These are phyloP conservation scores for Brachypalpus laphriformis DNA, from an alignment of 2,888 invertebrate species.

Conservation along the genomic window DNA sequence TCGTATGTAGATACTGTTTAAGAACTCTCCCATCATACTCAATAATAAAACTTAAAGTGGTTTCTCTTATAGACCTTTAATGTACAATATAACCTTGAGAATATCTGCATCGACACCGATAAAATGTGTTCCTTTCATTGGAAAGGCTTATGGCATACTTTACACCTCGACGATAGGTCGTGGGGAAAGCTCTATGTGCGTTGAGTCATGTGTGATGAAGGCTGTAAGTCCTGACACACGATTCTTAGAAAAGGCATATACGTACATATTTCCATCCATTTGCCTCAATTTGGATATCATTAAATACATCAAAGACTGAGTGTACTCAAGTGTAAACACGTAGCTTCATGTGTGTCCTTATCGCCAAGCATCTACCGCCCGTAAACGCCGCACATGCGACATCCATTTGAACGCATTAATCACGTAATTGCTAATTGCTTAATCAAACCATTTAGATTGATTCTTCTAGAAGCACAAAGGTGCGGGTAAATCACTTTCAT, in stretches of 20 bases:
- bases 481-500: neutral
- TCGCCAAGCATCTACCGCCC: neutral
- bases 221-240: neutral
- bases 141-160: too few species aligned
- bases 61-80: too few species aligned
- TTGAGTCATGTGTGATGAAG: neutral
- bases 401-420: constrained; percentile 18
- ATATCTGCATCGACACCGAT: too few species aligned
- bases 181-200: too few species aligned
- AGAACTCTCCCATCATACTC: too few species aligned
- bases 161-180: too few species aligned
- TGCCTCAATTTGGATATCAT: neutral
- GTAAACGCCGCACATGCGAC: neutral
- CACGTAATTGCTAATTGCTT: constrained; percentile 25
- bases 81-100: too few species aligned
- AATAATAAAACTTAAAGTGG: too few species aligned
- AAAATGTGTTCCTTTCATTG: too few species aligned
- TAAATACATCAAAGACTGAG: constrained; percentile 9
- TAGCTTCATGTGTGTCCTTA: neutral
- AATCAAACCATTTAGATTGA: neutral
- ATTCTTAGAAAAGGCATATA: neutral
- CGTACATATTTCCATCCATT: neutral
- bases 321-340: neutral
- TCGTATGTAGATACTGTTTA: too few species aligned
- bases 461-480: neutral